Evolutionary conservation across 2,113 vertebrate species (phyloP).

Genomic region (Peucedramus taeniatus): DNA sequence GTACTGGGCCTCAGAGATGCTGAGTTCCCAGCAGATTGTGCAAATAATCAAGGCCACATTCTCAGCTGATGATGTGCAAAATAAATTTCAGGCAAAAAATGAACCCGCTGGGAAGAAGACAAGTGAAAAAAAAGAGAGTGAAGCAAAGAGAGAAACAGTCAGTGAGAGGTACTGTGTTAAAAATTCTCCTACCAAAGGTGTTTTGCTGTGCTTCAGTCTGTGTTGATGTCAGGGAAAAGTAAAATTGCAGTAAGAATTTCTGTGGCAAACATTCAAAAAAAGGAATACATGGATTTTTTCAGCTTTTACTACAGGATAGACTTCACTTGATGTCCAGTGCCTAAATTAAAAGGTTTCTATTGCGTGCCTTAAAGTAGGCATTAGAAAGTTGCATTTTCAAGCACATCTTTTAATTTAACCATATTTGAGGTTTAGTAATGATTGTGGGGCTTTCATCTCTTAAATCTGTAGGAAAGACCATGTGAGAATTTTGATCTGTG

Average conservation of each 20-base stretch:
- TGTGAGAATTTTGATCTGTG: not conserved
- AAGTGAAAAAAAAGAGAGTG: constrained; percentile 81
- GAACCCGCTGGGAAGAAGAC: constrained; percentile 92
- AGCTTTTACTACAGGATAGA: not conserved
- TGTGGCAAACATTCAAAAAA: not conserved
- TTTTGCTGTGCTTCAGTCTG: not conserved
- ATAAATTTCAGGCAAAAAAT: constrained; percentile 86
- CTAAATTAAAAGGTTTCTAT: not conserved
- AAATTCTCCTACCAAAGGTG: constrained; percentile 63
- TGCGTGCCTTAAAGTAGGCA: not conserved
- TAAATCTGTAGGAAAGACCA: not conserved
- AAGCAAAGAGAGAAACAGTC: constrained; percentile 77
- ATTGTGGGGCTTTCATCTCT: not conserved
- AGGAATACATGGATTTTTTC: not conserved
- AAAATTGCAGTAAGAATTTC: not conserved
- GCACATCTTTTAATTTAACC: not conserved
- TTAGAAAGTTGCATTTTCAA: not conserved
- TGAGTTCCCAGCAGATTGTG: not conserved
- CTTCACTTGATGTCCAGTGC: not conserved
- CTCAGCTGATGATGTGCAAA: not conserved
- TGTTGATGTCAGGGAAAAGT: not conserved
- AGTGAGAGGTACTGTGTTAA: constrained; percentile 74
- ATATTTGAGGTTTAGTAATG: not conserved
- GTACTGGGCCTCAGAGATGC: not conserved
- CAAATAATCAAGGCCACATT: not conserved